Base-by-base conservation (phyloP, 2,797 vertebrate species). In the Silurus aristotelis region DNA sequence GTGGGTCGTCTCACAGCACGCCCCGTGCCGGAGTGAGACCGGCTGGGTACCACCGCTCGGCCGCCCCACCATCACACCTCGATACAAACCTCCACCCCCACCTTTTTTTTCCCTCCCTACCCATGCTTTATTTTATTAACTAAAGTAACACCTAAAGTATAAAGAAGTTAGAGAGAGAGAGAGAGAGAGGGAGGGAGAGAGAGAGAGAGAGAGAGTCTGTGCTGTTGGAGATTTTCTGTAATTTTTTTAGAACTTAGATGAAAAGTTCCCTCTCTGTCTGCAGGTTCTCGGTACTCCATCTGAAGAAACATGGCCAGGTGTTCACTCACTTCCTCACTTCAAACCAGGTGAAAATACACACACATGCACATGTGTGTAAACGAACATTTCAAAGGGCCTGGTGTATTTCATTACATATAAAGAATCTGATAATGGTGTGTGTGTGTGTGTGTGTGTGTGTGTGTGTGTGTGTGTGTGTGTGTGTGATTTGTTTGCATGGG, bases 261-360 rank as follows among this genome's bases (percentile, higher is more conserved):
- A 43, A 20, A 70, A 7, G 3, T 10, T 72, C 2, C 43, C 66
- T 15, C 64, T 43, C 27, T 71, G 10, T 46, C 38, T 71, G 38
- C 88, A 97, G 96, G 95, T 97, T 84, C 94, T 97, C 83, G 96
- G 96, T 85, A 97, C 96, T 8, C 96, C 96, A 82, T 96, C 95
- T 2, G 96, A 97, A 88, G 96, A 97, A 75, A 95, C 95, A 0
- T 97, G 96, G 96, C 95, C 96, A 75, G 96, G 96, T 88, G 95
- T 97, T 83, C 94, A 96, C 88, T 95, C 96, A 43, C 92, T 97
- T 88, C 96, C 96, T 79, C 96, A 96, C 92, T 97, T 96, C 90
- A 96, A 96, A 88, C 94, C 93, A 94, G 96, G 96, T 97, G 93
- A 81, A 75, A 64, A 85, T 83, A 72, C 46, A 80, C 67, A 77